A percentile compares a stretch with the other conserved stretches of the same genome.
Evolutionary conservation across 2,113 vertebrate genomes (phyloP).

Genomic region (Triplophysa tibetana): DNA sequence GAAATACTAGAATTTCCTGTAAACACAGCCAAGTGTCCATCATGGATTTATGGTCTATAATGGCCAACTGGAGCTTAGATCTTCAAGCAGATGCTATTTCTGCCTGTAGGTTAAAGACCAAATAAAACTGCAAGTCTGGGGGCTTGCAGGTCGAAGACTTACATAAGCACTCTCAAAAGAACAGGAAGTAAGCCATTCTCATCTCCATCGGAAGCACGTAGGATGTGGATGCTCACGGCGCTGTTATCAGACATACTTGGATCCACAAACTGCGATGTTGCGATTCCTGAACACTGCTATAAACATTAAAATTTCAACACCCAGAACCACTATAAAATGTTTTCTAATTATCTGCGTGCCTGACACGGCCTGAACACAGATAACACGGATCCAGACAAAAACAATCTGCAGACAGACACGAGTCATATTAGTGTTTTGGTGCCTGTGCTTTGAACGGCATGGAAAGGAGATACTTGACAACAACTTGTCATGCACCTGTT

Average conservation of each 20-base stretch:
- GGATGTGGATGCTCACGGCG: not conserved
- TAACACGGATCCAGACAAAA: not conserved
- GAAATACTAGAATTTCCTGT: slow-evolving; percentile 49
- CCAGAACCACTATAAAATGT: not conserved
- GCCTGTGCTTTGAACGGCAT: not conserved
- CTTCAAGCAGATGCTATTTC: slow-evolving; percentile 58
- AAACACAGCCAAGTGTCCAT: slow-evolving; percentile 45
- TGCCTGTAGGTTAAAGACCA: slow-evolving; percentile 47
- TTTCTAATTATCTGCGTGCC: not conserved
- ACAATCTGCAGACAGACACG: not conserved
- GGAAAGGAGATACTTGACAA: not conserved
- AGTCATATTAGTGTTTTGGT: not conserved
- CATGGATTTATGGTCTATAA: slow-evolving; percentile 54
- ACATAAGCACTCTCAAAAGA: slow-evolving; percentile 30
- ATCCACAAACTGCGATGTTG: slow-evolving; percentile 7
- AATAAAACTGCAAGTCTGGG: slow-evolving; percentile 47
- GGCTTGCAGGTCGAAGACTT: not conserved
- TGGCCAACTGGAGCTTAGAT: slow-evolving; percentile 42
- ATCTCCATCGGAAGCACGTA: slow-evolving; percentile 25
- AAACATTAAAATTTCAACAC: not conserved
- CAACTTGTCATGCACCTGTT: not conserved
- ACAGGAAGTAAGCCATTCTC: slow-evolving; percentile 26
- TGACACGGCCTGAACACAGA: not conserved
- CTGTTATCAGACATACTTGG: not conserved
- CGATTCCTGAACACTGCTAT: not conserved